Evolutionary conservation across 2,888 invertebrate species (phyloP).

Genomic region (Eilema depressum): DNA sequence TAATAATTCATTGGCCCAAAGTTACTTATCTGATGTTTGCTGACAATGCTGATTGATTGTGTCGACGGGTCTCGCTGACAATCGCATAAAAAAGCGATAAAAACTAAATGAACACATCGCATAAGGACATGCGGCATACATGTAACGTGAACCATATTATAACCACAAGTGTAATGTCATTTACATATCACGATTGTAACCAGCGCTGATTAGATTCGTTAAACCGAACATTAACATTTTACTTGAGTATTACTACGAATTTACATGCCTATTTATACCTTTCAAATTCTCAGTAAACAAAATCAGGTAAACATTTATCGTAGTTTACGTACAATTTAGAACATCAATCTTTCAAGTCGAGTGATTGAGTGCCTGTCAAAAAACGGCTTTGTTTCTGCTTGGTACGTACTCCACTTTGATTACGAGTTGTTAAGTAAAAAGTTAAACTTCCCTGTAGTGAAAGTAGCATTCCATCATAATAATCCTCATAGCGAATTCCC

Average conservation of each 20-base stretch:
- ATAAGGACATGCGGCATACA: slow-evolving; percentile 9
- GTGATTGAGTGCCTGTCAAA: slow-evolving; percentile 1
- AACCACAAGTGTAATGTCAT: not conserved
- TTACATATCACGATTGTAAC: slow-evolving; percentile 7
- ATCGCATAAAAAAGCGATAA: slow-evolving; percentile 11
- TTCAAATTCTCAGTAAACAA: not conserved
- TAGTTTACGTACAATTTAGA: not conserved
- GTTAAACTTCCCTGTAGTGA: not conserved
- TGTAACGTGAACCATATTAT: slow-evolving; percentile 6
- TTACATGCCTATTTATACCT: not conserved
- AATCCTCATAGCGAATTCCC: too few relatives aligned
- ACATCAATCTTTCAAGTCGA: not conserved
- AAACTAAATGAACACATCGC: slow-evolving; percentile 21
- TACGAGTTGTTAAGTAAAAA: not conserved
- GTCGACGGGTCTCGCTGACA: slow-evolving; percentile 6
- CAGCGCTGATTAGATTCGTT: not conserved
- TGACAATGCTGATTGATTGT: slow-evolving; percentile 13
- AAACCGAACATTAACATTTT: not conserved
- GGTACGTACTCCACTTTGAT: not conserved
- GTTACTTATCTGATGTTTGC: not conserved
- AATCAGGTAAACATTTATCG: not conserved
- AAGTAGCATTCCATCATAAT: not conserved
- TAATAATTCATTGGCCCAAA: not conserved
- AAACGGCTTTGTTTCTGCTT: not conserved
- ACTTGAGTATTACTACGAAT: not conserved